phyloP scores from a whole-genome alignment of 2,888 invertebrate genomes.

The Alviniconcha strummeri region DNA sequence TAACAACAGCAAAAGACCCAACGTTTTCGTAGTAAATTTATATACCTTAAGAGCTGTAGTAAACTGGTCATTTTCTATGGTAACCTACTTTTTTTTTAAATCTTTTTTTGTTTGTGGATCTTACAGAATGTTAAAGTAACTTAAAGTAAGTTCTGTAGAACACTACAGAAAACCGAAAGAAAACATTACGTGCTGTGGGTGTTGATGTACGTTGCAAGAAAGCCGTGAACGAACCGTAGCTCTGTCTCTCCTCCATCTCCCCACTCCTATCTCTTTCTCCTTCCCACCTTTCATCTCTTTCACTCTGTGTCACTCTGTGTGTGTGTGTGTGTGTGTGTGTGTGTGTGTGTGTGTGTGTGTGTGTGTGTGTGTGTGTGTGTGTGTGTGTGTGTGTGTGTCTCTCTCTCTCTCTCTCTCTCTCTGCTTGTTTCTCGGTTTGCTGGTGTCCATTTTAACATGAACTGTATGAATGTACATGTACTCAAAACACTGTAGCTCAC shows the following conservation, averaged over 20 bases:
- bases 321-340: neutral
- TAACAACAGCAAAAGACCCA: no score
- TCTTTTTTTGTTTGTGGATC: no score
- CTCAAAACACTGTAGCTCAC: no score
- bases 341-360: neutral
- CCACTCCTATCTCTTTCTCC: neutral
- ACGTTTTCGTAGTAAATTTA: no score
- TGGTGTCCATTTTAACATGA: neutral
- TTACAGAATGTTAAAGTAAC: no score
- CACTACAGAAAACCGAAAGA: neutral
- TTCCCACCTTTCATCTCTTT: neutral
- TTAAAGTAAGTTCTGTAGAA: no score
- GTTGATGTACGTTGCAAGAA: neutral
- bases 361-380: neutral
- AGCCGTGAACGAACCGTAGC: neutral
- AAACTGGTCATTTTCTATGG: no score
- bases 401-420: neutral
- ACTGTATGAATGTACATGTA: no score
- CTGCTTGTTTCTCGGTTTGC: neutral
- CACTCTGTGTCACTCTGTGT: neutral
- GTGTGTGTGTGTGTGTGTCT: constrained; percentile 11
- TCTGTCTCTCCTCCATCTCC: neutral
- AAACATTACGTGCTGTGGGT: neutral
- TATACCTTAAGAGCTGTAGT: no score
- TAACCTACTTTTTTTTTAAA: no score